Evolutionary conservation across 2,113 vertebrate genomes (phyloP), one percentile per base, ranked within the genome.

Genomic region (Hippocampus abdominalis): DNA sequence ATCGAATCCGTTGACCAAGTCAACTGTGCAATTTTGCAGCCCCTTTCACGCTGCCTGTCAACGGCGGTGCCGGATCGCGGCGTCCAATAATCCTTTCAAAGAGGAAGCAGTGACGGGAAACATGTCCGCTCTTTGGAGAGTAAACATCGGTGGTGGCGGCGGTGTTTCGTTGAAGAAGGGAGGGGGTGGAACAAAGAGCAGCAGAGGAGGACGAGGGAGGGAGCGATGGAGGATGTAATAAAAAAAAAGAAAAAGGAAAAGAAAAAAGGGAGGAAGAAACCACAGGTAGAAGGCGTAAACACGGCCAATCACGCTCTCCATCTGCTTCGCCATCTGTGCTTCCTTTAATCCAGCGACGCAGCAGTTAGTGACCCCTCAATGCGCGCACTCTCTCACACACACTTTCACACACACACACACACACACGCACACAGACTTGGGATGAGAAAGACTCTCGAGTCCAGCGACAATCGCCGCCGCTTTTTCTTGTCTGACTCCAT

Each of bases 241-340:
- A 79, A 70, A 77, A 32, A 59, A 60, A 62, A 10, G 36, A 2
- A 59, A 60, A 15, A 16, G n/a, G 20, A 18, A 29, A 61, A 20
- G 46, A 54, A 78, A 74, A 78, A 70, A 74, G 70, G 72, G 77
- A 75, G 78, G 75, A 71, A 73, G 72, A 88, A 82, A 87, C 89
- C 71, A 85, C 91, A 92, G 90, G 91, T 92, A 91, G 88, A 89
- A 88, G 89, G 89, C 86, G 81, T 86, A 83, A 87, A 91, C 89
- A 87, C 54, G 78, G 86, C 88, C 89, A 89, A 91, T 91, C 90
- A 88, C 87, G 85, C 79, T 83, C 88, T 92, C 92, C 92, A 92
- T 93, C 92, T 93, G 92, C 81, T 86, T 83, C 86, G 89, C 92
- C 92, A 92, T 93, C 92, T 93, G 92, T 73, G 88, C 84, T 85